Evolutionary conservation across 2,888 invertebrate genomes (phyloP).

Genomic region (Cantharis flavilabris): DNA sequence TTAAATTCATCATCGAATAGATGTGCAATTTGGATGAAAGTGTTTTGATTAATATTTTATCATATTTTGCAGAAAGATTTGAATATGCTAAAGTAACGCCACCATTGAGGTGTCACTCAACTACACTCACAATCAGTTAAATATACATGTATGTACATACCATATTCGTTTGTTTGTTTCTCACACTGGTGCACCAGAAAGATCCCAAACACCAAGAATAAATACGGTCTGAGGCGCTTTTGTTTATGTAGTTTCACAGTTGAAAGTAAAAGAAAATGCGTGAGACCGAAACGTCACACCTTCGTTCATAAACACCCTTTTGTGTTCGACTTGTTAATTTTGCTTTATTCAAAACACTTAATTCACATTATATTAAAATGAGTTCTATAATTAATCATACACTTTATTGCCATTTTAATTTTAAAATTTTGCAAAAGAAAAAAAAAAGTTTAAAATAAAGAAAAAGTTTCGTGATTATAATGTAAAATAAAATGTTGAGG

Average conservation of each 20-base stretch:
- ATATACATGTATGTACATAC: conserved; percentile 35
- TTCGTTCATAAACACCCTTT: conserved; percentile 33
- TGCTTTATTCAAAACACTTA: not conserved
- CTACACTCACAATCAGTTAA: conserved; percentile 32
- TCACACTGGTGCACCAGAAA: conserved; percentile 38
- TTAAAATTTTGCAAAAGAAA: not conserved
- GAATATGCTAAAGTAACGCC: conserved; percentile 8
- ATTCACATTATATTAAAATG: not conserved
- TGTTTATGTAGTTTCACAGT: conserved; percentile 36
- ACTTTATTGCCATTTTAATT: not conserved
- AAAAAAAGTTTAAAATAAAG: not conserved
- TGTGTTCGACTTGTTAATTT: conserved; percentile 30
- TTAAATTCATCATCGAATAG: not conserved
- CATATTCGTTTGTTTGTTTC: conserved; percentile 40
- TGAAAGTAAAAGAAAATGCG: conserved; percentile 35
- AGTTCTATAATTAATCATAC: not conserved
- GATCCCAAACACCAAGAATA: conserved; percentile 32
- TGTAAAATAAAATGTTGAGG: not conserved
- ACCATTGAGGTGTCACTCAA: conserved; percentile 40
- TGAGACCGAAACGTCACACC: conserved; percentile 38
- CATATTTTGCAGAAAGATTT: not conserved
- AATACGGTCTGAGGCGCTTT: conserved; percentile 28
- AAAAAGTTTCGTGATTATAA: not conserved
- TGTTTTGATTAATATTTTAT: not conserved
- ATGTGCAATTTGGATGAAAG: not conserved